A percentile compares a stretch with the other conserved stretches of the same genome.
phyloP scores from a whole-genome alignment of 2,797 vertebrate genomes.

The Helicolenus hilgendorfi region DNA sequence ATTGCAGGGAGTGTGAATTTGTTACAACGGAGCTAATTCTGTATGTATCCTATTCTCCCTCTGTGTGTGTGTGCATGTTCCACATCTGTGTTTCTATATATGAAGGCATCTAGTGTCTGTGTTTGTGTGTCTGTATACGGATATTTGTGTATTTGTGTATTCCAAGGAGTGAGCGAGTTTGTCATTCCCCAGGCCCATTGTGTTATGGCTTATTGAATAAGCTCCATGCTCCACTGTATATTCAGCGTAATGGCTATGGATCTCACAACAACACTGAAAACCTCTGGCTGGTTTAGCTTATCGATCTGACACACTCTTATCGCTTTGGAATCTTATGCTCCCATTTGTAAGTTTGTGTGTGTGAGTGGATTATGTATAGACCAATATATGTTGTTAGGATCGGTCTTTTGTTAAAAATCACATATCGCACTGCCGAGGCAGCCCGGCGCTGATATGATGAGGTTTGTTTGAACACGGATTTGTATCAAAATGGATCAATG shows the following conservation, averaged over 20 bases:
- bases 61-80: neutral
- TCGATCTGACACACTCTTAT: conserved; percentile 52
- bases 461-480: neutral
- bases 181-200: conserved; percentile 21
- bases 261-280: conserved; percentile 59
- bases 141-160: neutral
- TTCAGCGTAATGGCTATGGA: conserved; percentile 68
- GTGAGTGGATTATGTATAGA: neutral
- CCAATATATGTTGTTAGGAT: neutral
- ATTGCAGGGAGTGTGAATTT: neutral
- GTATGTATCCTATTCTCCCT: neutral
- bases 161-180: neutral
- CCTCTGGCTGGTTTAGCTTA: conserved; percentile 41
- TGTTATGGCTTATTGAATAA: conserved; percentile 63
- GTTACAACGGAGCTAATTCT: neutral
- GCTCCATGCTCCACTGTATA: conserved; percentile 37
- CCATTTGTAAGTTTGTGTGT: neutral
- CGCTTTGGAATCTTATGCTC: neutral
- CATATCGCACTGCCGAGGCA: neutral
- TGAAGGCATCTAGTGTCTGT: neutral
- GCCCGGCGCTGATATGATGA: neutral
- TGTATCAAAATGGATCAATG: neutral
- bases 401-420: neutral
- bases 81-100: neutral
- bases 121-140: neutral